These are phyloP conservation scores for Ceyx margarethae DNA, from an alignment of 2,113 vertebrate genomes.

Conservation along the genomic window DNA sequence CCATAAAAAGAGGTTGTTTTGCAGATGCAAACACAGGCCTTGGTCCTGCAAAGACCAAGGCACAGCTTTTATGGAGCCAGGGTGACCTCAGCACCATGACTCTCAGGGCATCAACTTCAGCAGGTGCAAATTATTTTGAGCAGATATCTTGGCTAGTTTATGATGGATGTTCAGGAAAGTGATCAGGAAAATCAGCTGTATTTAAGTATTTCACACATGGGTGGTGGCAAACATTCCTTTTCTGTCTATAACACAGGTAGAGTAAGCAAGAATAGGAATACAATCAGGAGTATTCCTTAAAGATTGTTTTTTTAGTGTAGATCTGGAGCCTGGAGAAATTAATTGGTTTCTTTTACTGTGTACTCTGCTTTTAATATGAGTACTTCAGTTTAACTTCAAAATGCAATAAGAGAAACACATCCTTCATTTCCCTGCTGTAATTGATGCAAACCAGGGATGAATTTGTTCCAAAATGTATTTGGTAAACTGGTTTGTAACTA, in stretches of 20 bases:
- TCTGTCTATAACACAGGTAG: neutral
- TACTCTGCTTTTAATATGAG: neutral
- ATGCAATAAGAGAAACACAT: neutral
- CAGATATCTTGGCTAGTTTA: neutral
- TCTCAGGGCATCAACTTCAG: slow-evolving; percentile 10
- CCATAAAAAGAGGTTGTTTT: neutral
- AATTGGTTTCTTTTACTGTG: neutral
- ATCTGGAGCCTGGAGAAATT: neutral
- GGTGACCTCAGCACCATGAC: slow-evolving; percentile 14
- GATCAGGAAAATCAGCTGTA: neutral
- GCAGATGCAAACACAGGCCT: neutral
- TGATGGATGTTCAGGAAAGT: neutral
- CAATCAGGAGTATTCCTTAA: neutral
- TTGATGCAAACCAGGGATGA: neutral
- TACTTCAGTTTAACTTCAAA: neutral
- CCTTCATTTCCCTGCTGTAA: neutral
- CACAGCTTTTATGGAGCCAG: neutral
- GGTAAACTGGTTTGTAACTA: neutral
- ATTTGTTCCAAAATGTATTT: neutral
- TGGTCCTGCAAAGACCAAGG: neutral
- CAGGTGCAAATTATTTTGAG: neutral
- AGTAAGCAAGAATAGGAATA: neutral
- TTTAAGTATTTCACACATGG: neutral
- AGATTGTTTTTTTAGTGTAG: neutral
- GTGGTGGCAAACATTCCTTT: neutral